Conservation (phyloP, 2,113 vertebrate species). For the Oryzias curvinotus region DNA sequence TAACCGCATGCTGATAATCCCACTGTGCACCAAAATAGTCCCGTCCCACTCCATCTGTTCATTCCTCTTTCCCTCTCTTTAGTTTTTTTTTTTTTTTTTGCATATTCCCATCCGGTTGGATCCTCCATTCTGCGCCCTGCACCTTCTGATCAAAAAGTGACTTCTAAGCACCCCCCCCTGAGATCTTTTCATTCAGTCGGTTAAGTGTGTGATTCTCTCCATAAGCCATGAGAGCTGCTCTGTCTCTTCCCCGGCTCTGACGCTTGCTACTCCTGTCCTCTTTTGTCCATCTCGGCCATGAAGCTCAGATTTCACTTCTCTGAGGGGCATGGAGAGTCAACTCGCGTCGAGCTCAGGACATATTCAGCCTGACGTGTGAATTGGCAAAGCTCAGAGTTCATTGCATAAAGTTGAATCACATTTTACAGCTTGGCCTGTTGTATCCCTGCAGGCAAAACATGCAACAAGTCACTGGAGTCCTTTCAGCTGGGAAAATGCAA, state of each 20-base stretch:
- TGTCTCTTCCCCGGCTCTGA: slow-evolving; percentile 42
- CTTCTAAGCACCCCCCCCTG: slow-evolving; percentile 33
- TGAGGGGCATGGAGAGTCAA: slow-evolving; percentile 13
- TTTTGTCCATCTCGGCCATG: slow-evolving; percentile 33
- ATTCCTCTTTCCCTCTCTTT: slow-evolving; percentile 33
- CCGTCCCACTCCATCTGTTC: slow-evolving; percentile 72
- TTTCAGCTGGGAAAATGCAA: not conserved
- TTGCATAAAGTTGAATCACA: not conserved
- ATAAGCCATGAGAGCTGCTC: slow-evolving; percentile 36
- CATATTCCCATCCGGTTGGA: slow-evolving; percentile 25
- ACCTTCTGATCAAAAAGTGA: slow-evolving; percentile 27
- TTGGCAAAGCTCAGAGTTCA: too few species aligned
- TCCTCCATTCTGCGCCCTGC: slow-evolving; percentile 2
- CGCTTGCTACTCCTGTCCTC: slow-evolving; percentile 44
- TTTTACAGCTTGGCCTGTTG: slow-evolving; percentile 1
- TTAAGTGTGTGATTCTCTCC: slow-evolving; percentile 45
- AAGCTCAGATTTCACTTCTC: slow-evolving; percentile 23
- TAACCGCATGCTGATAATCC: slow-evolving; percentile 68
- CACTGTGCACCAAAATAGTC: slow-evolving; percentile 60
- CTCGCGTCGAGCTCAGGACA: not conserved
- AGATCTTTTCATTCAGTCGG: slow-evolving; percentile 46
- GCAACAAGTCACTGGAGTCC: slow-evolving; percentile 22
- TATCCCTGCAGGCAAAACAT: slow-evolving; percentile 14
- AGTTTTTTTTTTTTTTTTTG: slow-evolving; percentile 19
- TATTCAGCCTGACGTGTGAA: not conserved